These are phyloP conservation scores for Eupsilia transversa DNA, from an alignment of 2,888 invertebrate species.

Conservation along the genomic window DNA sequence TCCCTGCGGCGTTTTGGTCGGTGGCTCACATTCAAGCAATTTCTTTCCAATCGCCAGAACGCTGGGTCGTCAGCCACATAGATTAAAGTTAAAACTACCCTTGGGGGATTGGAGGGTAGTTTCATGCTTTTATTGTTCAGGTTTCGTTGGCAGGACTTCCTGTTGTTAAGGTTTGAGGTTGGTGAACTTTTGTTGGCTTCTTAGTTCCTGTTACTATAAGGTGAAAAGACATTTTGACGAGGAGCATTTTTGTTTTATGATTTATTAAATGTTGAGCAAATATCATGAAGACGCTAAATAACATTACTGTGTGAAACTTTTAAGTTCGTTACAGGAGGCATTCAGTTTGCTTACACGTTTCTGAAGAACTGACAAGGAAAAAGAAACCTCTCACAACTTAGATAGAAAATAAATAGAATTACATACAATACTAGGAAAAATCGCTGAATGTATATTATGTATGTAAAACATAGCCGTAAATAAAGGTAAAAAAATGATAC, in stretches of 20 bases:
- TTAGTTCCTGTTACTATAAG: neutral
- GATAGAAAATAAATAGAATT: slow-evolving; percentile 19
- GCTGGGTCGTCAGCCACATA: slow-evolving; percentile 55
- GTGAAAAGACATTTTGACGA: neutral
- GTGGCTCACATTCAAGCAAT: slow-evolving; percentile 62
- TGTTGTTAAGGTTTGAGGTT: slow-evolving; percentile 13
- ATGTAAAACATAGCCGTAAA: slow-evolving; percentile 26
- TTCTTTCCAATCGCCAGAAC: slow-evolving; percentile 63
- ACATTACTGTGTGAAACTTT: neutral
- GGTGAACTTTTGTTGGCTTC: neutral
- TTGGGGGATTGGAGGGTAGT: slow-evolving; percentile 49
- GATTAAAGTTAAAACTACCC: slow-evolving; percentile 69
- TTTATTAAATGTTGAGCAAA: neutral
- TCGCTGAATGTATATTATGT: neutral
- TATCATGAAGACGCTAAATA: neutral
- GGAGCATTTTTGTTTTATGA: neutral
- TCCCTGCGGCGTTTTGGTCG: slow-evolving; percentile 56
- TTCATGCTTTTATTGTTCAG: slow-evolving; percentile 51
- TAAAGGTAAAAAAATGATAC: slow-evolving; percentile 42
- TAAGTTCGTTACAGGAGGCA: neutral
- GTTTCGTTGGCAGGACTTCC: slow-evolving; percentile 35
- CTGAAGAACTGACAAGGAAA: neutral
- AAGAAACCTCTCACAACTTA: neutral
- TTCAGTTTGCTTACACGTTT: neutral
- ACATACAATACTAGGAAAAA: neutral